Conservation (phyloP, 2,888 invertebrate genomes). For the Conistra vaccinii region DNA sequence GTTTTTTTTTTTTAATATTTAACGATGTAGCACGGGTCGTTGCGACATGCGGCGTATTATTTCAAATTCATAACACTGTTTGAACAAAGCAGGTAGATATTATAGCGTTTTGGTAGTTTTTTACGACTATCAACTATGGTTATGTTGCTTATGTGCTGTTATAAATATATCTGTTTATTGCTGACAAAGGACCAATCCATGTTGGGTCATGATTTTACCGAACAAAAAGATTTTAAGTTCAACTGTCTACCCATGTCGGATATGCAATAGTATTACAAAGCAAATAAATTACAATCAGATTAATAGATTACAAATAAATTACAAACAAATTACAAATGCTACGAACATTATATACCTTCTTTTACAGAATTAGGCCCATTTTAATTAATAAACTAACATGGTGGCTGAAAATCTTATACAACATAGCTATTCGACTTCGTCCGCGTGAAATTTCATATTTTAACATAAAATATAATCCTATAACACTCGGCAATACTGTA, state of each 20-base stretch:
- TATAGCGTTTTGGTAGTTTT: conserved; percentile 54
- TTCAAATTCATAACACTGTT: conserved; percentile 75
- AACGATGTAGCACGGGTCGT: conserved; percentile 82
- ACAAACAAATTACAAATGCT: no score
- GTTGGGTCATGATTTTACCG: background rate
- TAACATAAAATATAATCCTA: no score
- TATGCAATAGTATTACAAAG: no score
- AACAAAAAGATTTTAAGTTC: no score
- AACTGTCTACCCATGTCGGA: no score
- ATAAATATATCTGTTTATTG: background rate
- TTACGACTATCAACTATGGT: conserved; percentile 33
- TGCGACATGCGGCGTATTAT: conserved; percentile 80
- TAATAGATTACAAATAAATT: no score
- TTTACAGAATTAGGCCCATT: background rate
- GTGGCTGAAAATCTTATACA: background rate
- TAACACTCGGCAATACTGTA: no score
- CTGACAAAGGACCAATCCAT: background rate
- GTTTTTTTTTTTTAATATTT: conserved; percentile 80
- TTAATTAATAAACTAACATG: background rate
- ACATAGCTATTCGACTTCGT: no score
- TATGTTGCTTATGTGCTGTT: conserved; percentile 23
- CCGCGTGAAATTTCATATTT: no score
- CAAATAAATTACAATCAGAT: no score
- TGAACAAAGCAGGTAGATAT: conserved; percentile 78
- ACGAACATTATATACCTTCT: no score